Evolutionary conservation across 2,888 invertebrate species (phyloP).

Genomic region (Gari tellinella): DNA sequence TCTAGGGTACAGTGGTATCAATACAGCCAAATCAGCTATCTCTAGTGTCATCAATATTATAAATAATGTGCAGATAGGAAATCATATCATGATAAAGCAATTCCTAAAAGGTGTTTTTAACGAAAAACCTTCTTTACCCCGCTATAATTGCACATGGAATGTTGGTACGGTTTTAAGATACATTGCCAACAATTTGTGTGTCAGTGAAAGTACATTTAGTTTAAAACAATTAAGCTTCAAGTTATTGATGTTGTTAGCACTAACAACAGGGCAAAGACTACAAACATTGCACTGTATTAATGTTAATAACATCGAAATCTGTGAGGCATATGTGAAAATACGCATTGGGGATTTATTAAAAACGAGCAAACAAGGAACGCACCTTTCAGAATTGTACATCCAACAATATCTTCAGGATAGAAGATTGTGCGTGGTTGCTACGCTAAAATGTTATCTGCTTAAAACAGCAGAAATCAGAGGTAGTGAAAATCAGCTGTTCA

Average conservation of each 20-base stretch:
- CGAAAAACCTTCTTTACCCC: constrained; percentile 24
- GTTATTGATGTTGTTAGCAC: constrained; percentile 3
- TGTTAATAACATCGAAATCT: constrained; percentile 4
- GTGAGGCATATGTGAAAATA: constrained; percentile 8
- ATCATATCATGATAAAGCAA: constrained; percentile 20
- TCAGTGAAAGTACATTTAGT: no score
- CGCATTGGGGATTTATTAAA: constrained; percentile 9
- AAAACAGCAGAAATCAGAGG: no score
- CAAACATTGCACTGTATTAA: constrained; percentile 1
- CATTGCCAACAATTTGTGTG: not conserved
- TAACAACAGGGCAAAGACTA: constrained; percentile 19
- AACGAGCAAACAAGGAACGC: not conserved
- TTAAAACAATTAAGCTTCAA: not conserved
- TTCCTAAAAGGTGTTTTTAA: constrained; percentile 33
- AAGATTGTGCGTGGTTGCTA: constrained; percentile 2
- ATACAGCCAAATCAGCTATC: constrained; percentile 25
- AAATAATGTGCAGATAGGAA: constrained; percentile 13
- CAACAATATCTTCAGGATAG: not conserved
- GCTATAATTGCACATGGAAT: constrained; percentile 6
- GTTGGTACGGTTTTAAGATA: not conserved
- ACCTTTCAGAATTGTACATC: constrained; percentile 7
- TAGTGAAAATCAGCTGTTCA: no score
- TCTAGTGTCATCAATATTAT: constrained; percentile 2
- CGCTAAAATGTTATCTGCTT: not conserved
- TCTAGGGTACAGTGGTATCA: constrained; percentile 13